Evolutionary conservation across 2,888 invertebrate genomes (phyloP).

Genomic region (Strigamia transsilvanica): DNA sequence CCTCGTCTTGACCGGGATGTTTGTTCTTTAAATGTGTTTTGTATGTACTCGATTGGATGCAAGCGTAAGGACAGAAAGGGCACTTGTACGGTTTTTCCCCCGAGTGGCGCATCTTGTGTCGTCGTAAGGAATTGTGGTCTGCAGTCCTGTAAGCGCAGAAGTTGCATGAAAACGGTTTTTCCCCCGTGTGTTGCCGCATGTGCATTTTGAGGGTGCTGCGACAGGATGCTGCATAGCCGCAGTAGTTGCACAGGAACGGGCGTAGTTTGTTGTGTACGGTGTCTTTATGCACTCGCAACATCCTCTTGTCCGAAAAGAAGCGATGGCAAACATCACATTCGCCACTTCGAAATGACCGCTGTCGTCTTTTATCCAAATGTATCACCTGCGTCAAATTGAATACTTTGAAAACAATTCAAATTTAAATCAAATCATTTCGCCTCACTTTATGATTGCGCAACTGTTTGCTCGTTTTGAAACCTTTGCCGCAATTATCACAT

Average conservation of each 20-base stretch:
- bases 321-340: constrained; percentile 73
- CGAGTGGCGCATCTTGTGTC: constrained; percentile 80
- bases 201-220: constrained; percentile 75
- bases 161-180: constrained; percentile 80
- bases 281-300: constrained; percentile 69
- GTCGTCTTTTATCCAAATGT: constrained; percentile 64
- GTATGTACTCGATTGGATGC: constrained; percentile 81
- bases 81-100: constrained; percentile 80
- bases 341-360: constrained; percentile 69
- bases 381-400: constrained; percentile 58
- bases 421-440: constrained; percentile 50
- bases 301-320: constrained; percentile 68
- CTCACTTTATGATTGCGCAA: constrained; percentile 77
- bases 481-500: constrained; percentile 72
- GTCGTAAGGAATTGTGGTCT: constrained; percentile 82
- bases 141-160: constrained; percentile 76
- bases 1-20: constrained; percentile 75
- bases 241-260: constrained; percentile 74
- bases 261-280: constrained; percentile 75
- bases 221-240: constrained; percentile 74
- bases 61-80: constrained; percentile 78
- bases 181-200: constrained; percentile 76
- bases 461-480: constrained; percentile 82
- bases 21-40: constrained; percentile 80
- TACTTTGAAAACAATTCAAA: neutral